Evolutionary conservation across 64 coral and sea anemone species (phyloP).

Genomic region (Pocillopora verrucosa): DNA sequence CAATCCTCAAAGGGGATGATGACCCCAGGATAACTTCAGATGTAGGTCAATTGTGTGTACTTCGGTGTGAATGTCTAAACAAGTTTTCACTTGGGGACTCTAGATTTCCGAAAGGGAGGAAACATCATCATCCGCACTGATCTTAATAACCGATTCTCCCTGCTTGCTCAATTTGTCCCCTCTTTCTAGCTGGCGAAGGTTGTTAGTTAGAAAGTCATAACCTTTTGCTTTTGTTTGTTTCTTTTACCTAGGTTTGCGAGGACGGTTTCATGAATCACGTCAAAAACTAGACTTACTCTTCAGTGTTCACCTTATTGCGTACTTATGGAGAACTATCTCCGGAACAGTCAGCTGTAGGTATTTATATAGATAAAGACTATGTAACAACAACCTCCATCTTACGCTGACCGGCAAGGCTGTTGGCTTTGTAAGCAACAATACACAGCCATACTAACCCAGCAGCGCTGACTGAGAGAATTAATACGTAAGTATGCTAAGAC

Average conservation of each 20-base stretch:
- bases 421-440: conserved; percentile 86
- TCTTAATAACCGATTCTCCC: no score
- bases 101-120: no score
- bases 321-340: conserved; percentile 84
- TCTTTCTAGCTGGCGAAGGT: no score
- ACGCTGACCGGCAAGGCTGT: conserved; percentile 74
- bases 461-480: conserved; percentile 93
- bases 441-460: conserved; percentile 79
- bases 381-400: conserved; percentile 69
- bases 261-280: conserved; percentile 90
- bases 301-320: conserved; percentile 87
- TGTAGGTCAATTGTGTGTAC: no score
- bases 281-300: conserved; percentile 97
- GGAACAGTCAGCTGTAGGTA: conserved; percentile 91
- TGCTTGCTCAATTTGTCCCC: no score
- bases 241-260: conserved; percentile 75
- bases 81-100: no score
- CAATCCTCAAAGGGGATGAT: no score
- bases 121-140: no score
- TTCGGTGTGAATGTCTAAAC: no score
- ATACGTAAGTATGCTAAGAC: conserved; percentile 56
- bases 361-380: conserved; percentile 92
- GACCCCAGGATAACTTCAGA: no score
- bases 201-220: no score
- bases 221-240: neutral